Percentiles rank a stretch among this genome's conserved stretches.
Conservation (phyloP, 2,888 invertebrate genomes). For the Craniophora ligustri region DNA sequence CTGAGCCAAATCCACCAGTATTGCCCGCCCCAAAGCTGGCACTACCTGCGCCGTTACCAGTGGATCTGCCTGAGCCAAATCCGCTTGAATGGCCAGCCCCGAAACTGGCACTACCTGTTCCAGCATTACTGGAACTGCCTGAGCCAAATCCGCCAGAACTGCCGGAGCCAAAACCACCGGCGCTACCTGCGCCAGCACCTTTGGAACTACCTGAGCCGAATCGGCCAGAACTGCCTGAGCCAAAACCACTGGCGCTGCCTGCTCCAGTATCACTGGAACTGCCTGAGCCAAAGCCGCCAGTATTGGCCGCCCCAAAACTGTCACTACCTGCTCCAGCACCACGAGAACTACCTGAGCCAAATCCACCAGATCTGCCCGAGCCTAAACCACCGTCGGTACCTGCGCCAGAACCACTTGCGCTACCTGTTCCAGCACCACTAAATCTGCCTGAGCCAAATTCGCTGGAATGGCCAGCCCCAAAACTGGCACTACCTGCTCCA, state of each 20-base stretch:
- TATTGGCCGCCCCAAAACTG: not conserved
- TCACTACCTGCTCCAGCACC: not conserved
- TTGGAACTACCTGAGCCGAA: not conserved
- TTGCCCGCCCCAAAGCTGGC: not conserved
- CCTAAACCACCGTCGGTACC: no score
- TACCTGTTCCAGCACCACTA: not conserved
- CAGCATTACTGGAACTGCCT: not conserved
- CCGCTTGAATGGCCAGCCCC: not conserved
- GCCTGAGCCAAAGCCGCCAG: not conserved
- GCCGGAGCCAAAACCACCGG: not conserved
- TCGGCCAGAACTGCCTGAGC: not conserved
- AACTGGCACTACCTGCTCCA: conserved; percentile 3
- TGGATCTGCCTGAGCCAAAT: not conserved
- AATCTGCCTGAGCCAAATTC: conserved; percentile 1
- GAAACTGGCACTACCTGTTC: not conserved
- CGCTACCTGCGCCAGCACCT: not conserved
- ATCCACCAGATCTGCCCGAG: no score
- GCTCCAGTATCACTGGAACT: not conserved
- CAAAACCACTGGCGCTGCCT: not conserved
- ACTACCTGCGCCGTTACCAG: conserved; percentile 3
- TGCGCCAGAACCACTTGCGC: no score
- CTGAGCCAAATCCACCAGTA: conserved; percentile 1
- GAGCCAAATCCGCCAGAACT: not conserved
- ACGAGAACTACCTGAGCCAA: not conserved
- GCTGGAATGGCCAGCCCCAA: not conserved